phyloP scores from a whole-genome alignment of 2,888 invertebrate genomes.

The Drosophila subsilvestris region DNA sequence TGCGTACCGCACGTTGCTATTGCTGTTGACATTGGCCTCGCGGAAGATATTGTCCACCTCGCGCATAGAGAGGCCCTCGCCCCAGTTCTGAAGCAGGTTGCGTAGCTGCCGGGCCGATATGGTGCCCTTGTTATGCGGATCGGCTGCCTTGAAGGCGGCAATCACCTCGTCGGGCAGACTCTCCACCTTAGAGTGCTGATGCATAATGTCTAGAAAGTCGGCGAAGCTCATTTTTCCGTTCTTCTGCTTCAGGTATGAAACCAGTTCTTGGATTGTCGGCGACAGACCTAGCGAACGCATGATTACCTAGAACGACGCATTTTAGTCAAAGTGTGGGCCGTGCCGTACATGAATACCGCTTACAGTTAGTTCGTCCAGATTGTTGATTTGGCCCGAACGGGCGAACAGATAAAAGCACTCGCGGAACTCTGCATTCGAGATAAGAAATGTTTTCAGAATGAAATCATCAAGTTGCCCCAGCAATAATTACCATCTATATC shows the following conservation, averaged over 20 bases:
- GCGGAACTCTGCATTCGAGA: constrained; percentile 90
- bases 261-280: constrained; percentile 95
- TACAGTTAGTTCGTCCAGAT: constrained; percentile 93
- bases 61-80: constrained; percentile 91
- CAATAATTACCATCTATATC: constrained; percentile 94
- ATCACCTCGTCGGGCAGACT: constrained; percentile 88
- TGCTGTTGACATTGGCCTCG: constrained; percentile 93
- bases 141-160: constrained; percentile 95
- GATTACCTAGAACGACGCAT: constrained; percentile 85
- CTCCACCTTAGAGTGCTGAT: constrained; percentile 90
- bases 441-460: constrained; percentile 44
- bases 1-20: constrained; percentile 92
- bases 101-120: constrained; percentile 93
- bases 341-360: constrained; percentile 21
- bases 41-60: constrained; percentile 95
- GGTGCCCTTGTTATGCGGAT: constrained; percentile 88
- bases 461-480: constrained; percentile 34
- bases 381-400: constrained; percentile 93
- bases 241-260: constrained; percentile 90
- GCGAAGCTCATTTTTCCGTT: constrained; percentile 97
- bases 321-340: not conserved
- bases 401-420: constrained; percentile 98
- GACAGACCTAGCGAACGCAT: constrained; percentile 98
- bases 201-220: constrained; percentile 97
- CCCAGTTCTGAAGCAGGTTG: constrained; percentile 95